A percentile compares a stretch with the other conserved stretches of the same genome.
phyloP scores from a whole-genome alignment of 2,113 vertebrate species.

The Emydura subglobosa region DNA sequence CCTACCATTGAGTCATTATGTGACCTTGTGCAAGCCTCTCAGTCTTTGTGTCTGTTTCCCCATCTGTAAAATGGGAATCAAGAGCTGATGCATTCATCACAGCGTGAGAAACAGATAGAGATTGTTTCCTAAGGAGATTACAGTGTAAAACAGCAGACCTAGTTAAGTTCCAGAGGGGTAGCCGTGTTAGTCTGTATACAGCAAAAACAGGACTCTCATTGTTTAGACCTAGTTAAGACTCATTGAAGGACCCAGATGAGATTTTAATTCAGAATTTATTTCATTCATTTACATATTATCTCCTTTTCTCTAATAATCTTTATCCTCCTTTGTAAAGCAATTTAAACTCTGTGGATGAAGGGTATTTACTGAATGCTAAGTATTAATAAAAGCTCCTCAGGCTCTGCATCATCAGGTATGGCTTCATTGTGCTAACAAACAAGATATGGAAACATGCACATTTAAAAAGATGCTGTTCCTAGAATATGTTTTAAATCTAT shows the following conservation, averaged over 20 bases:
- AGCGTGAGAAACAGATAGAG: neutral
- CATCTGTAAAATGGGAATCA: neutral
- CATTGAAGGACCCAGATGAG: neutral
- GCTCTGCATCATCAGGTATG: too few relatives aligned
- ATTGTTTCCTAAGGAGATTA: conserved; percentile 32
- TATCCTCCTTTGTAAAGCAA: neutral
- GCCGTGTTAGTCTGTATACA: too few relatives aligned
- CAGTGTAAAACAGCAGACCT: neutral
- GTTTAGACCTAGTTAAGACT: neutral
- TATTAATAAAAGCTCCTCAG: neutral
- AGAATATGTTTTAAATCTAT: neutral
- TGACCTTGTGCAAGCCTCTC: conserved; percentile 11
- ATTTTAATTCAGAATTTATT: neutral
- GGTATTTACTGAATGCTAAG: neutral
- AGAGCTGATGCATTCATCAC: neutral
- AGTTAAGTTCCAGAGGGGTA: neutral
- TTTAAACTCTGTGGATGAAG: neutral
- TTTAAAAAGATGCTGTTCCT: neutral
- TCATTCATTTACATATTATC: neutral
- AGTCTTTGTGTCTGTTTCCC: neutral
- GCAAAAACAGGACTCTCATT: too few relatives aligned
- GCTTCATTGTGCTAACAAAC: neutral
- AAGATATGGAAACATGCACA: neutral
- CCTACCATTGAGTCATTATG: conserved; percentile 42
- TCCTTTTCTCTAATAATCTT: neutral